Base-by-base conservation (phyloP, 2,797 vertebrate genomes). In the Scolopax rusticola region DNA sequence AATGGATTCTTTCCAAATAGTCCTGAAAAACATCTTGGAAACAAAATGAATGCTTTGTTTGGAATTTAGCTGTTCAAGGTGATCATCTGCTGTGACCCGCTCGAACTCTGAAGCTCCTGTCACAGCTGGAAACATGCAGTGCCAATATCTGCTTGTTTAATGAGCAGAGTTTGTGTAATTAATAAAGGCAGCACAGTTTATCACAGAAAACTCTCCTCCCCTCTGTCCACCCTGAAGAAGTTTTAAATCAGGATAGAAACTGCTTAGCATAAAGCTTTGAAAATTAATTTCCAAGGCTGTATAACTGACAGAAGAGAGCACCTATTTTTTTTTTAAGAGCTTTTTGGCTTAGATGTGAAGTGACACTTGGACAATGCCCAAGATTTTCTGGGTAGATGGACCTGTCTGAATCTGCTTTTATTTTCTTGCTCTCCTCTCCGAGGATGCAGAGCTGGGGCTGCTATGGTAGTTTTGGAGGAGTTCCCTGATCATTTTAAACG, bases 61-160 rank as follows among this genome's bases (percentile, higher is more conserved):
- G 86, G 91, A 73, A 73, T 79, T 90, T 8, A 78, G 67, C 65
- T 63, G 63, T 69, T 95, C 69, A 79, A 95, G 90, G 92, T 86
- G 86, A 74, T 88, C 12, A 6, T 90, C 71, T 87, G 64, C 81
- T 40, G 45, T 77, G 82, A 89, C 27, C 84, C 43, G 64, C 68
- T 85, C 23, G 84, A 75, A 12, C 65, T 87, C 33, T 59, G 61
- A 33, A 56, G n/a, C 28, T 38, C 5, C 36, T 65, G 76, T 64
- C 25, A 5, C 32, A 68, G 73, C 92, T 86, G 82, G 20, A 36
- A 9, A 24, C 6, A 1, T 4, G 15, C 32, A 12, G 1, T 57
- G 11, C 51, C n/a, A 3, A 1, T 0, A 3, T 41, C 51, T 70
- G 71, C 12, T 51, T 17, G 7, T 50, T 71, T 68, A 50, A 43